phyloP scores from a whole-genome alignment of 2,113 vertebrate species.

The Opisthocomus hoazin region DNA sequence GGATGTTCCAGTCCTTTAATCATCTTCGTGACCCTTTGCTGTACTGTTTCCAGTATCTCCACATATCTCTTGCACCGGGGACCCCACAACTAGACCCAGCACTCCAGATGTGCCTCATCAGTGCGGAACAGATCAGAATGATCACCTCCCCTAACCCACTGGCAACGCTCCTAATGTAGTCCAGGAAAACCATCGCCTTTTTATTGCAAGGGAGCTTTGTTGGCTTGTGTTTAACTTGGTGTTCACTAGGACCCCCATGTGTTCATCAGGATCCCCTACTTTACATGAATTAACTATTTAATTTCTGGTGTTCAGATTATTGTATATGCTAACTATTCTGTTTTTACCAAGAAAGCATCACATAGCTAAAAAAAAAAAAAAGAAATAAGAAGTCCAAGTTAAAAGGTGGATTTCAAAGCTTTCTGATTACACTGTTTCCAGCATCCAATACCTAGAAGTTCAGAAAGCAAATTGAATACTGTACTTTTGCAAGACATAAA shows the following conservation, averaged over 20 bases:
- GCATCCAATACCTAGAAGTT: not conserved
- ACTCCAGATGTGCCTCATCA: not conserved
- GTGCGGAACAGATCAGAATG: not conserved
- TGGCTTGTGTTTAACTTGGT: not conserved
- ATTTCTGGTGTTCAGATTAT: not conserved
- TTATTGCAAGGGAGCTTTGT: fast-evolving
- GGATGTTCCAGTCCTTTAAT: not conserved
- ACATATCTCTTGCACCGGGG: fast-evolving
- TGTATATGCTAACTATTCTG: not conserved
- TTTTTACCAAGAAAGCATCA: not conserved
- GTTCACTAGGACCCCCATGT: not conserved
- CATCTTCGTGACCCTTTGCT: not conserved
- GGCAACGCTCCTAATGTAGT: not conserved
- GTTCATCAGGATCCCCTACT: not conserved
- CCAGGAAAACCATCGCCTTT: not conserved
- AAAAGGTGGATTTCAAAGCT: not conserved
- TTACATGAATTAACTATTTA: not conserved
- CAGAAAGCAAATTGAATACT: not conserved
- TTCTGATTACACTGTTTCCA: not conserved
- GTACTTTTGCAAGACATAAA: not conserved
- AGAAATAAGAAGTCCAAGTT: not conserved
- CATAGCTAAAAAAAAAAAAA: not conserved
- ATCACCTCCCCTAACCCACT: not conserved
- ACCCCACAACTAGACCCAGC: not conserved
- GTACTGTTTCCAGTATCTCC: not conserved